phyloP scores from a whole-genome alignment of 2,113 vertebrate genomes.

The Tetrax tetrax region DNA sequence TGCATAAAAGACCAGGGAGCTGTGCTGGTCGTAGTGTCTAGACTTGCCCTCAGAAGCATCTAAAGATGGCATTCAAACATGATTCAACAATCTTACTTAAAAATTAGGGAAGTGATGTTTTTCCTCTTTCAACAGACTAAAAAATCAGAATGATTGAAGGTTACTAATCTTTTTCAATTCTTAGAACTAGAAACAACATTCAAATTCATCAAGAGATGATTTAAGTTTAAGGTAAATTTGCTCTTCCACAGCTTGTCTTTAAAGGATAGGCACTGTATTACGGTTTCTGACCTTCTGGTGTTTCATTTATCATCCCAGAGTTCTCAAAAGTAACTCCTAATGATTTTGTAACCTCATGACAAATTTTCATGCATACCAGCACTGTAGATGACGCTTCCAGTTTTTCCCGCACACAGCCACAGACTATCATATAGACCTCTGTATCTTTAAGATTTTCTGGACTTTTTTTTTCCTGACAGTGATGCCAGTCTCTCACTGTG shows the following conservation, averaged over 20 bases:
- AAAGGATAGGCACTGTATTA: accelerated
- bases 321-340: background rate
- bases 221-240: background rate
- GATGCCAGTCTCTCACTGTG: background rate
- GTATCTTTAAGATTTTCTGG: background rate
- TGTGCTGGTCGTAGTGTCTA: too few species aligned
- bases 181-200: background rate
- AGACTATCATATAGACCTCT: accelerated
- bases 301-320: background rate
- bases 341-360: background rate
- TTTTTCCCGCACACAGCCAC: background rate
- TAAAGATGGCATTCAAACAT: background rate
- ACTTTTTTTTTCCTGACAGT: background rate
- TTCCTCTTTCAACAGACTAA: background rate
- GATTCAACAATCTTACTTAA: background rate
- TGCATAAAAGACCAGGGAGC: background rate
- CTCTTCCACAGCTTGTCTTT: background rate
- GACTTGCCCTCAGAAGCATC: background rate
- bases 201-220: background rate
- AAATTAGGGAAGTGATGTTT: background rate
- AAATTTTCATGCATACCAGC: background rate
- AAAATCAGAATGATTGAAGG: background rate
- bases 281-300: background rate
- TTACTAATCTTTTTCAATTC: background rate
- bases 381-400: background rate